Percentiles rank a stretch among this genome's conserved stretches.
These are phyloP conservation scores for Philereme transversata DNA, from an alignment of 2,888 invertebrate genomes.

Conservation along the genomic window DNA sequence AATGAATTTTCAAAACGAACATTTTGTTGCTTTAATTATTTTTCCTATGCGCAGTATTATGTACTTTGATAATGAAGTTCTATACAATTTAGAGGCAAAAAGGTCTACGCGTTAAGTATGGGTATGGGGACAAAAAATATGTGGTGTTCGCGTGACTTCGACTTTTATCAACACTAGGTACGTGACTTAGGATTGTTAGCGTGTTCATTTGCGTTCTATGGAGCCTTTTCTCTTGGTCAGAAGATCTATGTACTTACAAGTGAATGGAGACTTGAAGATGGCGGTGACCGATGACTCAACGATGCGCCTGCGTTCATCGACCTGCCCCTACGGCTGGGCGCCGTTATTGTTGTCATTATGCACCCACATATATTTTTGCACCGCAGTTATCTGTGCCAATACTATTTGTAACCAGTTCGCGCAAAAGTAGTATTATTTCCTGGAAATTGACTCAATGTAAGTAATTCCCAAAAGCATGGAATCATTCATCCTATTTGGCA, in stretches of 20 bases:
- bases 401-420: conserved; percentile 4
- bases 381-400: conserved; percentile 17
- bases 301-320: conserved; percentile 67
- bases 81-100: not conserved
- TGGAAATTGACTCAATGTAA: conserved; percentile 9
- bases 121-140: conserved; percentile 15
- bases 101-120: not conserved
- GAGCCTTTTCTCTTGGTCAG: conserved; percentile 10
- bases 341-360: conserved; percentile 58
- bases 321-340: conserved; percentile 62
- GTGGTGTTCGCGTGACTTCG: conserved; percentile 45
- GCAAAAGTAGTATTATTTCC: conserved; percentile 7
- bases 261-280: conserved; percentile 51
- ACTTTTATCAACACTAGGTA: conserved; percentile 49
- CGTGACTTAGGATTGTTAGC: conserved; percentile 51
- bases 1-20: conserved; percentile 58
- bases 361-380: conserved; percentile 44
- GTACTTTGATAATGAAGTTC: not conserved
- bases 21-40: conserved; percentile 45
- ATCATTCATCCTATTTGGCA: conserved; percentile 49
- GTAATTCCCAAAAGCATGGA: conserved; percentile 39
- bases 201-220: conserved; percentile 47
- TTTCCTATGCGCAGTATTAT: not conserved
- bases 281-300: conserved; percentile 66
- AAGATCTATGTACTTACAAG: conserved; percentile 27